These are phyloP conservation scores for Urosaurus nigricauda DNA, from an alignment of 2,797 vertebrate genomes.

Conservation along the genomic window DNA sequence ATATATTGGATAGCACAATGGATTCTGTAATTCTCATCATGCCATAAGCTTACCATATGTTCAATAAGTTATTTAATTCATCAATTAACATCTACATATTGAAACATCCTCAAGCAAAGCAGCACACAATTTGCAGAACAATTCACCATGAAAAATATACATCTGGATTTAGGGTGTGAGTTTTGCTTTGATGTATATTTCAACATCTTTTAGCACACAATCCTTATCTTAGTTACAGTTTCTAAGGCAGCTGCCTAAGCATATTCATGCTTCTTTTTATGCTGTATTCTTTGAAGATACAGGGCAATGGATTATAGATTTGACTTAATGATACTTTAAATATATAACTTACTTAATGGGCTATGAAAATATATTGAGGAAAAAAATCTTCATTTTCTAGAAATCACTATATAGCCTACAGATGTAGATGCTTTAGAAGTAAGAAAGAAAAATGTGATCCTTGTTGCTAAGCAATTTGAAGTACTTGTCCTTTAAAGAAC, in stretches of 20 bases:
- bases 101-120: background rate
- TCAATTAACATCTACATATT: background rate
- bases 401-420: background rate
- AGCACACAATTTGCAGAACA: background rate
- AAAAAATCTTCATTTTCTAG: conserved; percentile 31
- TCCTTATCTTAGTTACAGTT: conserved; percentile 17
- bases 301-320: conserved; percentile 8
- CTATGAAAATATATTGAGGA: background rate
- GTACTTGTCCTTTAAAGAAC: conserved; percentile 18
- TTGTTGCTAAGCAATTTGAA: conserved; percentile 24
- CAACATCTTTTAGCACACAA: background rate
- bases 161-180: background rate
- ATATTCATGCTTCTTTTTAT: conserved; percentile 2
- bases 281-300: conserved; percentile 12
- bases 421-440: too few species aligned
- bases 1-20: background rate
- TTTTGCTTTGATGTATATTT: conserved; percentile 26
- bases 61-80: background rate
- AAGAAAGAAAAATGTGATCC: background rate
- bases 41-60: background rate
- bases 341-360: conserved; percentile 28
- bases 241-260: background rate
- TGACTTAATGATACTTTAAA: conserved; percentile 40
- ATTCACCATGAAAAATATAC: background rate
- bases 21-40: conserved; percentile 12